These are phyloP conservation scores for Heteromurus nitidus DNA, from an alignment of 2,888 invertebrate genomes.

Conservation along the genomic window DNA sequence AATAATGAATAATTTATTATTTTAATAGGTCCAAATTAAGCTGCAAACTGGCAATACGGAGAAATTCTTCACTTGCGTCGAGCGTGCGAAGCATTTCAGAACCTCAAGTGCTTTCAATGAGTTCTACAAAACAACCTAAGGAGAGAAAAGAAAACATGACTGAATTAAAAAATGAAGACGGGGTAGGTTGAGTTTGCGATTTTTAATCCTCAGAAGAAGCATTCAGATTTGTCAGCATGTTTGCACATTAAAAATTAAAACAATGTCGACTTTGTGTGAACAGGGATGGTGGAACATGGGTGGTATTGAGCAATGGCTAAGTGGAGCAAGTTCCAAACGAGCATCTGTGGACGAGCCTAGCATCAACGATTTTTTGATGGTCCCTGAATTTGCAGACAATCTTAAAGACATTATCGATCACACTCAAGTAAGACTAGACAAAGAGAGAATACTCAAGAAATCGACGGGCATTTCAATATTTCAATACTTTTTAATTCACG, in stretches of 20 bases:
- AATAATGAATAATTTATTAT: not conserved
- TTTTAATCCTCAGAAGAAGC: too few species aligned
- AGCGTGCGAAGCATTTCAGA: not conserved
- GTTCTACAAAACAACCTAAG: not conserved
- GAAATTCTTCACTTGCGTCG: too few species aligned
- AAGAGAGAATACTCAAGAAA: too few species aligned
- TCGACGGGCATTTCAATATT: too few species aligned
- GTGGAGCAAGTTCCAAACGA: not conserved
- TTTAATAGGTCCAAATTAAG: not conserved
- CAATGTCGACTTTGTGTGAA: too few species aligned
- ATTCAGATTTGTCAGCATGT: too few species aligned
- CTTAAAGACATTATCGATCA: too few species aligned
- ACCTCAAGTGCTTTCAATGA: not conserved
- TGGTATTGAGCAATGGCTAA: conserved; percentile 38
- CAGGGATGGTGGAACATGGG: conserved; percentile 21
- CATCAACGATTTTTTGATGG: conserved; percentile 66
- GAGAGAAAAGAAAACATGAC: not conserved
- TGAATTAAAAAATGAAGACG: not conserved
- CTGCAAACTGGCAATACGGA: not conserved
- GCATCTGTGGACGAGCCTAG: not conserved
- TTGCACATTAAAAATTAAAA: too few species aligned
- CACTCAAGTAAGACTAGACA: too few species aligned
- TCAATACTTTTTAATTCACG: too few species aligned
- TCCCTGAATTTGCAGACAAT: conserved; percentile 27
- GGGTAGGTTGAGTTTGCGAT: too few species aligned